These are phyloP conservation scores for Micronycteris hirsuta DNA, from an alignment of 2,113 vertebrate species.

Conservation along the genomic window DNA sequence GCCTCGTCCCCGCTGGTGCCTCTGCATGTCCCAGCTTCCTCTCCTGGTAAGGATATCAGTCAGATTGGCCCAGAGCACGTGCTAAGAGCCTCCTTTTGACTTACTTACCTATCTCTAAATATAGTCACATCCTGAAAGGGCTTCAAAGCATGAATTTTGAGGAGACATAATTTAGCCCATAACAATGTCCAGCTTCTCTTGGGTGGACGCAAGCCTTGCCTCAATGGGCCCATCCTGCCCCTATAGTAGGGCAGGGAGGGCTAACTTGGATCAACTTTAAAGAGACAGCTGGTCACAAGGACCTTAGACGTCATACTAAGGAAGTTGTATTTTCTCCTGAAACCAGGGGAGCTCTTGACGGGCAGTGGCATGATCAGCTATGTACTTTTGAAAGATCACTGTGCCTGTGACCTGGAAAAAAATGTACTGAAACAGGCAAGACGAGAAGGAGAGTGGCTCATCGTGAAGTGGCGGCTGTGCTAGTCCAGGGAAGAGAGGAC, in stretches of 20 bases:
- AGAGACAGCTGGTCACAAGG: not conserved
- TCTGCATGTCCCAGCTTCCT: not conserved
- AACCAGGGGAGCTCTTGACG: not conserved
- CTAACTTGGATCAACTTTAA: not conserved
- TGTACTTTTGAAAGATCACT: not conserved
- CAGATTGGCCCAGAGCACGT: not conserved
- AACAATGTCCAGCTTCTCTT: not conserved
- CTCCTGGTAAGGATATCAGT: not conserved
- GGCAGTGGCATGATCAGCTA: not conserved
- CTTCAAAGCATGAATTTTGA: not conserved
- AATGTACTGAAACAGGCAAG: not conserved
- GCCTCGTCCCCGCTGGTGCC: not conserved
- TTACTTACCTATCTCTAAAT: not conserved
- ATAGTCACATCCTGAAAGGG: not conserved
- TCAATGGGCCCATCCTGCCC: not conserved
- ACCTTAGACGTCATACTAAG: not conserved
- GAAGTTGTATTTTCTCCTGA: not conserved
- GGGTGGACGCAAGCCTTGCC: not conserved
- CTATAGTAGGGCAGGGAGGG: no score
- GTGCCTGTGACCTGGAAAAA: not conserved
- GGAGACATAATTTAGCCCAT: not conserved
- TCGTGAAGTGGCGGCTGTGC: not conserved
- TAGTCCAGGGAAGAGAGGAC: not conserved
- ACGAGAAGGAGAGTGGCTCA: not conserved
- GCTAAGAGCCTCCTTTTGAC: not conserved